Conservation (phyloP, 2,797 vertebrate genomes). For the Pseudomugil tenellus region DNA sequence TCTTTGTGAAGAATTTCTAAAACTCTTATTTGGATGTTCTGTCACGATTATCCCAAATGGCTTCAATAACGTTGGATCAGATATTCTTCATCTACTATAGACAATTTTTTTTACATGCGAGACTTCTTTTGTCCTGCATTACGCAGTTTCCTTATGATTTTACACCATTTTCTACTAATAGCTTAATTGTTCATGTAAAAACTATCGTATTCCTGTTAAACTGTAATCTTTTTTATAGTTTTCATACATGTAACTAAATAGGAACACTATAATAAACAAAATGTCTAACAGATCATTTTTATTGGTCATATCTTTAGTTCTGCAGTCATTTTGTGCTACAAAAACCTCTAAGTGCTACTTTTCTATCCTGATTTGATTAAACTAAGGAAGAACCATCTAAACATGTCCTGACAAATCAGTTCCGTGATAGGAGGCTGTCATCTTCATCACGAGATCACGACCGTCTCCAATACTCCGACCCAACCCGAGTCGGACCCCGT, state of each 20-base stretch:
- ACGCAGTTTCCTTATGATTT: too few species aligned
- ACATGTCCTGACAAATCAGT: constrained; percentile 5
- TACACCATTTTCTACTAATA: too few species aligned
- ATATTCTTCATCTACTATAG: neutral
- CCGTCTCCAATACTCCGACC: constrained; percentile 29
- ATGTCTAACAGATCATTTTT: neutral
- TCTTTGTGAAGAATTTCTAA: neutral
- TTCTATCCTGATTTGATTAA: neutral
- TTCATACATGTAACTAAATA: neutral
- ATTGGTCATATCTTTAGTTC: neutral
- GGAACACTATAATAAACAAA: neutral
- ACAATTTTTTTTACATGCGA: too few species aligned
- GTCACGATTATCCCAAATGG: neutral
- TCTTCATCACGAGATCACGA: neutral
- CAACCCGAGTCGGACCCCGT: constrained; percentile 11
- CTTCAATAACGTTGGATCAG: neutral
- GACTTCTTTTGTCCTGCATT: too few species aligned
- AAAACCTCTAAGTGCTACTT: neutral
- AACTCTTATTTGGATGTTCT: neutral
- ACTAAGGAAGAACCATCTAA: neutral
- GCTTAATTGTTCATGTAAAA: too few species aligned
- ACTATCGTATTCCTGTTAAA: too few species aligned
- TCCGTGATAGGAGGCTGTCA: neutral
- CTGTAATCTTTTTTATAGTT: too few species aligned
- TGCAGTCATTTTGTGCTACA: neutral